A percentile compares a stretch with the other conserved stretches of the same genome.
Evolutionary conservation across 2,797 vertebrate species (phyloP).

Genomic region (Bradypodion ventrale): DNA sequence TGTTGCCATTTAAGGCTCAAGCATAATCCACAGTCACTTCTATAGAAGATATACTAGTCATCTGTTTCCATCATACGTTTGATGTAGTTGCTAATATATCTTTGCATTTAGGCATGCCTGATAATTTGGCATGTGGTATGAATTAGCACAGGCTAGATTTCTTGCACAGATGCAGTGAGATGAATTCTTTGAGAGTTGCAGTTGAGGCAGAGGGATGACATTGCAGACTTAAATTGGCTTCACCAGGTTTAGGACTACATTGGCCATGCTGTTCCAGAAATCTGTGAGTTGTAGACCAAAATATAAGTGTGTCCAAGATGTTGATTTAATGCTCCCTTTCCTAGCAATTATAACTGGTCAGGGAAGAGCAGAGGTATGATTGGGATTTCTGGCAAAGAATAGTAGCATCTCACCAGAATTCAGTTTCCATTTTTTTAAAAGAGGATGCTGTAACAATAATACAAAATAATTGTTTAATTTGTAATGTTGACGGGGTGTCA

Average conservation of each 20-base stretch:
- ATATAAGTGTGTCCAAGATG: too few relatives aligned
- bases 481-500: too few relatives aligned
- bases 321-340: neutral
- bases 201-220: neutral
- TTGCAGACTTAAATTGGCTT: neutral
- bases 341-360: neutral
- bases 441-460: neutral
- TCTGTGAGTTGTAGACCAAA: too few relatives aligned
- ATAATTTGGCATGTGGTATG: neutral
- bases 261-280: too few relatives aligned
- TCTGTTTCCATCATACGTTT: neutral
- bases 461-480: neutral
- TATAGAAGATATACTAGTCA: too few relatives aligned
- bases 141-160: neutral
- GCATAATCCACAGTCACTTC: neutral
- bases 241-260: too few relatives aligned
- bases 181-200: neutral
- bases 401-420: neutral
- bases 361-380: too few relatives aligned
- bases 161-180: neutral
- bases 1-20: neutral
- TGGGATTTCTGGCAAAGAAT: too few relatives aligned
- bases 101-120: neutral
- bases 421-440: neutral
- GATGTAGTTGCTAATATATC: neutral